Evolutionary conservation across 2,888 invertebrate genomes (phyloP).

Genomic region (Parnassius smintheus): DNA sequence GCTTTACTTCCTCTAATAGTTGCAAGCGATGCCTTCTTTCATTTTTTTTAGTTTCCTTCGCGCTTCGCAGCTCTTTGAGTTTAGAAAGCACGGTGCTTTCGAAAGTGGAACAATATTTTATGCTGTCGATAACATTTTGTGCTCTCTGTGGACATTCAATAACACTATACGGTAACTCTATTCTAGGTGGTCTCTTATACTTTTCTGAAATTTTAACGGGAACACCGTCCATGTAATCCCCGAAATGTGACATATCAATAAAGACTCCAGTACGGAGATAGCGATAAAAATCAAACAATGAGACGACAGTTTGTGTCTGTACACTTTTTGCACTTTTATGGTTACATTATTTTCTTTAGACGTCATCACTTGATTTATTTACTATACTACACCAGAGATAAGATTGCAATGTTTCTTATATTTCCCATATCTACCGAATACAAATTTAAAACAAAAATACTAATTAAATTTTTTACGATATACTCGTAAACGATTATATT

Average conservation of each 20-base stretch:
- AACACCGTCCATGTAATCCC: slow-evolving; percentile 89
- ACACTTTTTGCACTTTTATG: slow-evolving; percentile 67
- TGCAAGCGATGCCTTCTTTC: slow-evolving; percentile 83
- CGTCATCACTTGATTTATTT: slow-evolving; percentile 63
- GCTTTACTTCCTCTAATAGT: slow-evolving; percentile 79
- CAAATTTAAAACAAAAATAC: slow-evolving; percentile 37
- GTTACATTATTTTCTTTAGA: slow-evolving; percentile 71
- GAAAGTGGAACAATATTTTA: slow-evolving; percentile 84
- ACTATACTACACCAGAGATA: slow-evolving; percentile 36
- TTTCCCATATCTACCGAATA: slow-evolving; percentile 44
- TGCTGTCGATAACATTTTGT: slow-evolving; percentile 59
- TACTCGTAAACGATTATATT: slow-evolving; percentile 24
- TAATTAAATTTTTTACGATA: slow-evolving; percentile 34
- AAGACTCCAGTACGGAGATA: slow-evolving; percentile 44
- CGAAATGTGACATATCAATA: slow-evolving; percentile 75
- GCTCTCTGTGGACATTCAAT: slow-evolving; percentile 59
- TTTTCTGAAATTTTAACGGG: slow-evolving; percentile 94
- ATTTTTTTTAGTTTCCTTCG: slow-evolving; percentile 83
- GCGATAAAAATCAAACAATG: slow-evolving; percentile 62
- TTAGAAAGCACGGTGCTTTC: slow-evolving; percentile 87
- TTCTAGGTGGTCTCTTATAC: slow-evolving; percentile 88
- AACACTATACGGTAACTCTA: slow-evolving; percentile 77
- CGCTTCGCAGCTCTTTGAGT: slow-evolving; percentile 86
- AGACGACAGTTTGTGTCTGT: slow-evolving; percentile 68
- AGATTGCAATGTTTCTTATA: slow-evolving; percentile 31